phyloP scores from a whole-genome alignment of 2,113 vertebrate genomes.

The Psilopsiagon aymara region DNA sequence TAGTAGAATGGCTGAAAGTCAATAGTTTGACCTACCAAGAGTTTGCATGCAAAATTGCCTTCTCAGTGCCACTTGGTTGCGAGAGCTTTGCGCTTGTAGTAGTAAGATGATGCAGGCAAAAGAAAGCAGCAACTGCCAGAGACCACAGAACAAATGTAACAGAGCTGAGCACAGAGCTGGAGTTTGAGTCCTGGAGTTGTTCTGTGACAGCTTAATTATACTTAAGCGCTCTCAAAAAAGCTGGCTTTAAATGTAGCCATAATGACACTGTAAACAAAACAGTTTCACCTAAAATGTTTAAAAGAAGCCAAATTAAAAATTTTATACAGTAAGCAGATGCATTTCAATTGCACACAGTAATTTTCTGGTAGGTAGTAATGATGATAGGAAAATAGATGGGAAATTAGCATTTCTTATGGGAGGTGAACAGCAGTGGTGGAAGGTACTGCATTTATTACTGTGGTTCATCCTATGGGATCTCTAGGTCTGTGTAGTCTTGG shows the following conservation, averaged over 20 bases:
- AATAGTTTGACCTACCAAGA: background rate
- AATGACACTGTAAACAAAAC: background rate
- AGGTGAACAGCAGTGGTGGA: background rate
- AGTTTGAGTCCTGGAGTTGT: background rate
- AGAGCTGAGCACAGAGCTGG: background rate
- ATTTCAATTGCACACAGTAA: background rate
- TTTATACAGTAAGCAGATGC: background rate
- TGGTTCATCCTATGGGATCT: background rate
- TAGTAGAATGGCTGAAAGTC: background rate
- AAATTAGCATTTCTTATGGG: background rate
- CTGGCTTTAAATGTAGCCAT: background rate
- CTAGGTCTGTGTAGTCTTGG: background rate
- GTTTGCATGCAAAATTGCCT: background rate
- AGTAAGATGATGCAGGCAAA: background rate
- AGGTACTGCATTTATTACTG: background rate
- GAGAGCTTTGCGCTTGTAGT: background rate
- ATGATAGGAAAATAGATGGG: background rate
- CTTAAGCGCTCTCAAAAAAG: background rate
- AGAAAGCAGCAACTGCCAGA: background rate
- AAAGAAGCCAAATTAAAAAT: background rate
- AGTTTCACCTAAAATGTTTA: background rate
- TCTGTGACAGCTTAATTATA: background rate
- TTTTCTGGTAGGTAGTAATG: background rate
- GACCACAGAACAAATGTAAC: background rate
- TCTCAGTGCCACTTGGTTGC: background rate